Evolutionary conservation across 2,113 vertebrate species (phyloP), one percentile per base, ranked within the genome.

Genomic region (Eulemur macaco): DNA sequence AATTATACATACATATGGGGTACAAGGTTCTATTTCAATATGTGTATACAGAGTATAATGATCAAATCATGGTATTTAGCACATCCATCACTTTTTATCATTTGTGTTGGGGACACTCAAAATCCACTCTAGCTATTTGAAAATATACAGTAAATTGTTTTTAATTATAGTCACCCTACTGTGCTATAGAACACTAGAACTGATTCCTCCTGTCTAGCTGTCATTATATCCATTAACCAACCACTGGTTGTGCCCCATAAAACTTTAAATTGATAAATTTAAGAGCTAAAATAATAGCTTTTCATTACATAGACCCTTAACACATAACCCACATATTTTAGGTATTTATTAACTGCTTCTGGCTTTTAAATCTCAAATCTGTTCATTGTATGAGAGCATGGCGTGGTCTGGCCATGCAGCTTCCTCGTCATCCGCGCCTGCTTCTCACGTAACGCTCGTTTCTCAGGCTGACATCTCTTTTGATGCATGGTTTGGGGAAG

Each of bases 271-370:
- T 18, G 47, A 11, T 34, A 69, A 87, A 71, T 31, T 89, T 69
- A 27, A 92, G 23, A 77, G 20, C 54, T 25, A 42, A 89, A 94
- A 94, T 77, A 18, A 18, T 0, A 45, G 13, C 13, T 96, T 96
- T 85, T 78, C 5, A 7, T 56, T 90, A 74, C 15, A 39, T 39
- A 29, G 77, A 25, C 31, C 27, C 18, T 42, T 69, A 37, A 31
- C 34, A 34, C 10, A 52, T 9, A 66, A 78, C 56, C 29, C 14
- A 39, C 63, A 25, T 34, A 8, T 73, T 74, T 45, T 56, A 86
- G n/a, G 13, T 60, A 60, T n/a, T 31, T 34, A 14, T 31, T 29
- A 14, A 63, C 64, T 69, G 27, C 11, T 83, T 15, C 50, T 42
- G 27, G 8, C 54, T 69, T 78, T 89, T 39, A 77, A 91, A 54